These are phyloP conservation scores for Syrrhaptes paradoxus DNA, from an alignment of 2,113 vertebrate species.

Conservation along the genomic window DNA sequence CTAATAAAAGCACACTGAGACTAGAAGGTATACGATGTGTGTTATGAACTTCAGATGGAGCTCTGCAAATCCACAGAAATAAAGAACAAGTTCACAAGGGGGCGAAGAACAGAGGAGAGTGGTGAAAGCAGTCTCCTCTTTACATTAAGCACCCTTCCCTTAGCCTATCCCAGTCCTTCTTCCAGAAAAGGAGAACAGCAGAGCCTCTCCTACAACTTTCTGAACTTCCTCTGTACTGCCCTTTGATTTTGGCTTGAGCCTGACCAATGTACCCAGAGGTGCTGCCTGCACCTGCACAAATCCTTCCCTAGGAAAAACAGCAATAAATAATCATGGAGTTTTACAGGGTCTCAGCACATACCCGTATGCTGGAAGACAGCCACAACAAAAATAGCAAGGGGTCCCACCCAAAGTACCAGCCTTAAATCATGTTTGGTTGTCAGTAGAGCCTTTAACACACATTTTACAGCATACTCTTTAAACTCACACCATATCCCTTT, in stretches of 20 bases:
- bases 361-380: rapidly evolving
- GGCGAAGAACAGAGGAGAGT: rapidly evolving
- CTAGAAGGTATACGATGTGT: background rate
- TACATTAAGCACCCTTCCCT: background rate
- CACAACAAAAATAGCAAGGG: background rate
- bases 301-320: background rate
- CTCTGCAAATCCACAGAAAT: background rate
- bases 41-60: background rate
- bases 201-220: background rate
- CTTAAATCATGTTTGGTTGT: background rate
- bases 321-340: background rate
- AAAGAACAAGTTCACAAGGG: background rate
- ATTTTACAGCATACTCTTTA: background rate
- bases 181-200: background rate
- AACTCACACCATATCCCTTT: background rate
- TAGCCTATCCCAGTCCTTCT: background rate
- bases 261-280: background rate
- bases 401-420: background rate
- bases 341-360: background rate
- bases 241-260: background rate
- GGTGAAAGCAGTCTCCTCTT: background rate
- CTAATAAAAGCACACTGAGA: background rate
- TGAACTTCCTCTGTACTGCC: background rate
- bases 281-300: background rate
- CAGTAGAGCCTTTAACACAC: background rate